A percentile compares a stretch with the other conserved stretches of the same genome.
phyloP scores from a whole-genome alignment of 2,888 invertebrate genomes.

The Taenaris catops region DNA sequence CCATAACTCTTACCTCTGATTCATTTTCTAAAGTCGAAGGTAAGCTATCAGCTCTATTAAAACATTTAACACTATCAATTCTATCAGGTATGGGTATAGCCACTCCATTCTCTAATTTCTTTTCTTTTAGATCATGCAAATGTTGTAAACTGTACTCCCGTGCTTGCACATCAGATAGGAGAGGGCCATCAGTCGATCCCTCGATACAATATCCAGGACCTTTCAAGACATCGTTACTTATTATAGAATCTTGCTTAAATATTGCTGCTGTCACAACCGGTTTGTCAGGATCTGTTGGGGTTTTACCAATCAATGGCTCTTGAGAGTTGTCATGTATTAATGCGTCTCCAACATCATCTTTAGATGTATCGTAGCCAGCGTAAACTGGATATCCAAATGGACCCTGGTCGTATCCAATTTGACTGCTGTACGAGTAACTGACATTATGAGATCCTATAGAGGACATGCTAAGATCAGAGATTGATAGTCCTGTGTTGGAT shows the following conservation, averaged over 20 bases:
- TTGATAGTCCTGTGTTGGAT: conserved; percentile 88
- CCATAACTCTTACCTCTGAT: conserved; percentile 41
- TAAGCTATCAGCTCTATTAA: conserved; percentile 76
- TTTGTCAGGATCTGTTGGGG: conserved; percentile 75
- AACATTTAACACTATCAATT: conserved; percentile 43
- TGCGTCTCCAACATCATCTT: conserved; percentile 48
- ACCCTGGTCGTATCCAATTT: conserved; percentile 87
- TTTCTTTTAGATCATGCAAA: conserved; percentile 56
- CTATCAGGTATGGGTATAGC: conserved; percentile 51
- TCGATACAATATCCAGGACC: conserved; percentile 71
- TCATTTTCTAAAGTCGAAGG: conserved; percentile 77
- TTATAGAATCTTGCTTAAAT: conserved; percentile 82
- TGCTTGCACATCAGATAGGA: conserved; percentile 72
- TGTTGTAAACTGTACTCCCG: conserved; percentile 66
- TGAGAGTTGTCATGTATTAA: conserved; percentile 64
- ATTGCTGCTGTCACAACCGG: conserved; percentile 86
- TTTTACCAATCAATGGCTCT: conserved; percentile 69
- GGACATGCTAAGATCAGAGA: conserved; percentile 88
- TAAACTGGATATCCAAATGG: conserved; percentile 85
- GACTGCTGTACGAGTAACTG: conserved; percentile 89
- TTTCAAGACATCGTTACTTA: conserved; percentile 61
- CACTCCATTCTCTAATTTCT: conserved; percentile 60
- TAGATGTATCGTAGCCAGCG: conserved; percentile 75
- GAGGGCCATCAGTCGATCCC: conserved; percentile 71
- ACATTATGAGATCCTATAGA: conserved; percentile 86